phyloP scores from a whole-genome alignment of 2,888 invertebrate species.

The Psylliodes chrysocephalus region DNA sequence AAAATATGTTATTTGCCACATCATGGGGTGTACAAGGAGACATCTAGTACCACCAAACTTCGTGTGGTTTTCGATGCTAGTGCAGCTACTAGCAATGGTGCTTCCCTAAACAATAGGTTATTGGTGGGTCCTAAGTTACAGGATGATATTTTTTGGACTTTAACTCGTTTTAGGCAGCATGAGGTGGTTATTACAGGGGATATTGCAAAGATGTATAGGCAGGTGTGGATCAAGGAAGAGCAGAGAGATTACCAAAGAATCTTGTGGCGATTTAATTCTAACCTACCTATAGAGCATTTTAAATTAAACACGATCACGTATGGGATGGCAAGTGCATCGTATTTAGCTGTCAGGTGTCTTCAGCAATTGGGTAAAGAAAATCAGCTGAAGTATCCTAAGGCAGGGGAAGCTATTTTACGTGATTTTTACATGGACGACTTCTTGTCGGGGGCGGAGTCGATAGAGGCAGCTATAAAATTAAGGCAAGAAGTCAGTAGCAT shows the following conservation, averaged over 20 bases:
- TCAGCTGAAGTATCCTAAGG: conserved; percentile 3
- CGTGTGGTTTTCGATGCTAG: too few relatives aligned
- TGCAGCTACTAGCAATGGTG: too few relatives aligned
- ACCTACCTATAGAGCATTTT: conserved; percentile 8
- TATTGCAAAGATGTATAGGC: conserved; percentile 29
- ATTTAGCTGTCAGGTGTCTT: conserved; percentile 24
- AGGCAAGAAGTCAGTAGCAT: too few relatives aligned
- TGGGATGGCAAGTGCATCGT: conserved; percentile 17
- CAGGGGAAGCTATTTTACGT: conserved; percentile 4
- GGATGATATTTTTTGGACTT: conserved; percentile 32
- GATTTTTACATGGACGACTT: conserved; percentile 37
- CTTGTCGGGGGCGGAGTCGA: conserved; percentile 22
- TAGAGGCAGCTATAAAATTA: conserved; percentile 8
- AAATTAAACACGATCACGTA: conserved; percentile 28
- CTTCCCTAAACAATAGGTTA: conserved; percentile 37
- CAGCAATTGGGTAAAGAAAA: conserved; percentile 21
- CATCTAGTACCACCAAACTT: too few relatives aligned
- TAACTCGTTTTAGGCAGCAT: conserved; percentile 24
- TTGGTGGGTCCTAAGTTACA: conserved; percentile 36
- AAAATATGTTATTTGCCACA: too few relatives aligned
- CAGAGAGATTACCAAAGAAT: conserved; percentile 23
- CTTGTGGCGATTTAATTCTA: conserved; percentile 11
- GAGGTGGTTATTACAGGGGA: conserved; percentile 19
- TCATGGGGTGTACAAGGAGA: too few relatives aligned
- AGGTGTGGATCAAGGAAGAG: conserved; percentile 6